Percentiles rank a stretch among this genome's conserved stretches.
These are phyloP conservation scores for Malthinus seriepunctatus DNA, from an alignment of 2,888 invertebrate genomes.

Conservation along the genomic window DNA sequence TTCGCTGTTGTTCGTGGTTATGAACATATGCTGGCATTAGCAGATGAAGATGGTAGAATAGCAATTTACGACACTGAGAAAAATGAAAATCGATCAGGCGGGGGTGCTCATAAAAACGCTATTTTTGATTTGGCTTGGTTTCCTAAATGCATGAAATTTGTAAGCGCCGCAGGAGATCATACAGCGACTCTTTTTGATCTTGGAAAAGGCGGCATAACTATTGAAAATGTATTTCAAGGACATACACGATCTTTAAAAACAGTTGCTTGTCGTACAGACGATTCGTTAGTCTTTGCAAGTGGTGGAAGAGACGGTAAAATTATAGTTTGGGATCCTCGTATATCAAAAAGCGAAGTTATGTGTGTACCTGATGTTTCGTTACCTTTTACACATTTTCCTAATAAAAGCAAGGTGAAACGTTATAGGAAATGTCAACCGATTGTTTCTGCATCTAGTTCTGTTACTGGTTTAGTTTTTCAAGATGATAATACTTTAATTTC, in stretches of 20 bases:
- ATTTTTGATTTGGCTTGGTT: conserved; percentile 91
- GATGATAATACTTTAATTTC: conserved; percentile 79
- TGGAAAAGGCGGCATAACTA: conserved; percentile 49
- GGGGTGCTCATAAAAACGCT: conserved; percentile 81
- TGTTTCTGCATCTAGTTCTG: conserved; percentile 67
- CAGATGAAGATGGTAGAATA: conserved; percentile 83
- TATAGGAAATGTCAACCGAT: conserved; percentile 28
- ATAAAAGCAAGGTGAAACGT: conserved; percentile 58
- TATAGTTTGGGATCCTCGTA: conserved; percentile 80
- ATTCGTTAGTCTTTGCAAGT: conserved; percentile 79
- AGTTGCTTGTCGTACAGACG: conserved; percentile 71
- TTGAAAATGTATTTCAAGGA: conserved; percentile 68
- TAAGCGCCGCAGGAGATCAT: conserved; percentile 87
- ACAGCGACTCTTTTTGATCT: conserved; percentile 81
- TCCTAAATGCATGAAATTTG: conserved; percentile 72
- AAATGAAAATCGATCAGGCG: conserved; percentile 44
- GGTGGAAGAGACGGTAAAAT: conserved; percentile 88
- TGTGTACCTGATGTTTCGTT: conserved; percentile 72
- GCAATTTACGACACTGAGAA: conserved; percentile 59
- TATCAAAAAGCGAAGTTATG: conserved; percentile 48
- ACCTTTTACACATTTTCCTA: conserved; percentile 64
- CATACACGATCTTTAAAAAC: conserved; percentile 85
- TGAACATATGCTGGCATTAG: conserved; percentile 76
- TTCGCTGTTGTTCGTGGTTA: conserved; percentile 64
- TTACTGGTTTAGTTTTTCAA: conserved; percentile 84